Conservation (phyloP, 30 jellyfish, hydroid and myxozoan species). For the Nemopilema nomurai region DNA sequence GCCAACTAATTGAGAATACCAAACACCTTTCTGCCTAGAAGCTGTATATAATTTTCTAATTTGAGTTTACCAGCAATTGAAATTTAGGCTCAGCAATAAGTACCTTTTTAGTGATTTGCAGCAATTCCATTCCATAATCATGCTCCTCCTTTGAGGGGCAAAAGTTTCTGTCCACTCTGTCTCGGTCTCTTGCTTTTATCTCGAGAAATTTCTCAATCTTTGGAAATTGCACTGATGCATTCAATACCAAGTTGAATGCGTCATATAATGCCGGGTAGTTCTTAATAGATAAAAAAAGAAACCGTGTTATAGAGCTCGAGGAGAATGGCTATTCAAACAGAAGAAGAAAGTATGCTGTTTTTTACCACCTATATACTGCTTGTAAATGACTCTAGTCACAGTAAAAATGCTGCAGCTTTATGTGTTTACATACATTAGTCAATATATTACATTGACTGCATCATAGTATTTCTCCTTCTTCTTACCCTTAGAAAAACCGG, state of each 20-base stretch:
- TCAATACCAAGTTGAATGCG: conserved; percentile 61
- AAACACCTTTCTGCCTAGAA: no score
- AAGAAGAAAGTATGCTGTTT: no score
- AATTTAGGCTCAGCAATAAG: neutral
- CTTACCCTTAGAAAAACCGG: no score
- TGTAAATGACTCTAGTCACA: no score
- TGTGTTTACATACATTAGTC: no score
- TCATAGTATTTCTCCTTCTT: no score
- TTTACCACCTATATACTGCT: no score
- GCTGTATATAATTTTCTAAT: no score
- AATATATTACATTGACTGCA: no score
- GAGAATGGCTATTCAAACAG: neutral
- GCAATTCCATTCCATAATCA: conserved; percentile 62
- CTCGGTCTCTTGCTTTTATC: conserved; percentile 26
- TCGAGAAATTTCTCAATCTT: conserved; percentile 40
- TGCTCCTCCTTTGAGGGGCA: conserved; percentile 50
- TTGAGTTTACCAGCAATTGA: no score
- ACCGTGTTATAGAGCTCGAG: neutral
- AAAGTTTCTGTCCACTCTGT: conserved; percentile 29
- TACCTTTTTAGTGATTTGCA: conserved; percentile 54
- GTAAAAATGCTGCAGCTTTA: no score
- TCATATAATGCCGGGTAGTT: conserved; percentile 55
- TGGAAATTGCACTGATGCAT: conserved; percentile 57
- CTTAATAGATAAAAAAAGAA: conserved; percentile 6
- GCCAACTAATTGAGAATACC: no score